Evolutionary conservation across 1,140 invertebrate genomes (phyloP).

Genomic region (Globodera ellingtonae): DNA sequence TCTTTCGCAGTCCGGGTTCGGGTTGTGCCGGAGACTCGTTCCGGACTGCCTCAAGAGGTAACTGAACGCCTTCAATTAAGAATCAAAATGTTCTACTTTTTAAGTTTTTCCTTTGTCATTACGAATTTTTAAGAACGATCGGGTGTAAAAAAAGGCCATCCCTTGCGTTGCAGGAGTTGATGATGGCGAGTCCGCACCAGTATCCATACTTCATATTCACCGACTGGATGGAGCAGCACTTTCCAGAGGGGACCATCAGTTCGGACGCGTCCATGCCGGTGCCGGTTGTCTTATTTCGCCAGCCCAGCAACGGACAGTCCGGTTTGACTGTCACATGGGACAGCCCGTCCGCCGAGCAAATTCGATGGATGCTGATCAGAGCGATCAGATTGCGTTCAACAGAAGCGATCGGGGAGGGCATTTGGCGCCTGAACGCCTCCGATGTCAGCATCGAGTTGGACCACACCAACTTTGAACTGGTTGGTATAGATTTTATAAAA

Average conservation of each 20-base stretch:
- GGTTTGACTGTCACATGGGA: neutral
- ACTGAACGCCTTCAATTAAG: neutral
- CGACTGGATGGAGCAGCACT: neutral
- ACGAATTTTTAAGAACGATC: too few relatives aligned
- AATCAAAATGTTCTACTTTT: neutral
- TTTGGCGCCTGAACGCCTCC: neutral
- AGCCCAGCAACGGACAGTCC: neutral
- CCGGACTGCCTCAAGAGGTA: neutral
- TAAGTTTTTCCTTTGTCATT: too few relatives aligned
- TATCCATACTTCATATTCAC: neutral
- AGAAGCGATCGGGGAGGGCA: neutral
- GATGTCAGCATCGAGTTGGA: neutral
- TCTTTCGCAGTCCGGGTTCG: neutral
- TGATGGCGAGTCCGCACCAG: neutral
- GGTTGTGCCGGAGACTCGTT: neutral
- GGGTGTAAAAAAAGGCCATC: too few relatives aligned
- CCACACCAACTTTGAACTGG: neutral
- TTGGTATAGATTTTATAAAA: neutral
- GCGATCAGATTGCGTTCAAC: neutral
- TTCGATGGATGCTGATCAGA: neutral
- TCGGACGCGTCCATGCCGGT: neutral
- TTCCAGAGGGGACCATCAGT: neutral
- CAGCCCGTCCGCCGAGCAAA: neutral
- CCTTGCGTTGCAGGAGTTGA: neutral
- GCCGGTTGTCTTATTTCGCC: neutral